Evolutionary conservation across 2,888 invertebrate genomes (phyloP).

Genomic region (Drosophila atripex): DNA sequence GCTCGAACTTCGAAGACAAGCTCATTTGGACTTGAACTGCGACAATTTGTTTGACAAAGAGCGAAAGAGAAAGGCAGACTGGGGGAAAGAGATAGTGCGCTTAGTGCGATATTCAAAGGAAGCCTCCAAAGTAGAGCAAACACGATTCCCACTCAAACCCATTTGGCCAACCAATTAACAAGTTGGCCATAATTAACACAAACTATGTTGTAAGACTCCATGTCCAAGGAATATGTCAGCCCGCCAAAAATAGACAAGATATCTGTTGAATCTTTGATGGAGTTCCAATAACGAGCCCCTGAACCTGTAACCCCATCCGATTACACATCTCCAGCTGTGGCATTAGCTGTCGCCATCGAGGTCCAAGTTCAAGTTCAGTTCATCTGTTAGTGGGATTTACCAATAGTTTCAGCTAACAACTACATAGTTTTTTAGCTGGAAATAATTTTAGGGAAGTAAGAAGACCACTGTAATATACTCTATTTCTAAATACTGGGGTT

Average conservation of each 20-base stretch:
- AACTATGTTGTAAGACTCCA: constrained; percentile 16
- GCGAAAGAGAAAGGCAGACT: neutral
- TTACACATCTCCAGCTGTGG: constrained; percentile 34
- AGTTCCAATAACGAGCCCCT: constrained; percentile 34
- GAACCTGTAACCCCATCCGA: constrained; percentile 45
- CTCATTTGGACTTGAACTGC: constrained; percentile 47
- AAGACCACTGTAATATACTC: neutral
- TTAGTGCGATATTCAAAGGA: constrained; percentile 13
- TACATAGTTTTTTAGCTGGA: constrained; percentile 19
- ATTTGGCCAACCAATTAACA: constrained; percentile 42
- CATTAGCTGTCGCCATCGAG: constrained; percentile 52
- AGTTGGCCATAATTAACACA: constrained; percentile 30
- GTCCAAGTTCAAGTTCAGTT: constrained; percentile 68
- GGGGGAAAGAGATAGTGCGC: neutral
- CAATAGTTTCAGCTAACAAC: constrained; percentile 34
- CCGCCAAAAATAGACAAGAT: constrained; percentile 20
- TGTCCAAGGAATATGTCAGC: constrained; percentile 3
- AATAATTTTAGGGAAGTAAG: neutral
- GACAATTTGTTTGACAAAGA: constrained; percentile 2
- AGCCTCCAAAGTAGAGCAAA: constrained; percentile 41
- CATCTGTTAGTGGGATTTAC: constrained; percentile 51
- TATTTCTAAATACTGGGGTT: neutral
- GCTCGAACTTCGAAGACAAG: constrained; percentile 11
- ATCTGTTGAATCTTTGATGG: constrained; percentile 1
- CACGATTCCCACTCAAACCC: constrained; percentile 28